Conservation (phyloP, 2,888 invertebrate genomes). For the Dermolepida albohirtum region DNA sequence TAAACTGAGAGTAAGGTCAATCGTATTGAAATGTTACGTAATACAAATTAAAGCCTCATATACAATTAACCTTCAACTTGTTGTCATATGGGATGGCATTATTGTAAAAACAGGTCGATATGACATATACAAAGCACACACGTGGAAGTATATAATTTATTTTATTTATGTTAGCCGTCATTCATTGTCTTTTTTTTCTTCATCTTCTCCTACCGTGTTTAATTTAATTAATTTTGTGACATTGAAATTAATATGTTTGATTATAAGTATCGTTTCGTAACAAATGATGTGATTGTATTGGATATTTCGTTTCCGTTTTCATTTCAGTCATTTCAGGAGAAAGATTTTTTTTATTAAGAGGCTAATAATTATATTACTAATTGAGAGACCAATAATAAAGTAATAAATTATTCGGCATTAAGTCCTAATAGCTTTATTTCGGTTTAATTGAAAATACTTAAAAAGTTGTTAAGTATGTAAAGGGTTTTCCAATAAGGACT, state of each 20-base stretch:
- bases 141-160: conserved; percentile 41
- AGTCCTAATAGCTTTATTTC: no score
- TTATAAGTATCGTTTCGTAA: no score
- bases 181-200: conserved; percentile 9
- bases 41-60: conserved; percentile 36
- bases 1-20: conserved; percentile 37
- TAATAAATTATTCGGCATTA: no score
- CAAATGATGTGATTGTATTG: no score
- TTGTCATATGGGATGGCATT: conserved; percentile 42
- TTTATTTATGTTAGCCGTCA: conserved; percentile 24
- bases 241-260: neutral
- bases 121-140: conserved; percentile 36
- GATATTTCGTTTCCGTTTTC: no score
- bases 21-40: conserved; percentile 40
- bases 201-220: neutral
- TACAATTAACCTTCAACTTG: conserved; percentile 45
- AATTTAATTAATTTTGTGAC: conserved; percentile 12
- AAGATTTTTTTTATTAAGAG: no score
- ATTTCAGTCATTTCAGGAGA: no score
- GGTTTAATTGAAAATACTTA: no score
- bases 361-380: no score
- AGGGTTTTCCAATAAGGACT: no score
- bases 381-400: no score
- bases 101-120: conserved; percentile 43
- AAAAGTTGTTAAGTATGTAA: no score